These are phyloP conservation scores for Cerastis leucographa DNA, from an alignment of 2,888 invertebrate species.

Conservation along the genomic window DNA sequence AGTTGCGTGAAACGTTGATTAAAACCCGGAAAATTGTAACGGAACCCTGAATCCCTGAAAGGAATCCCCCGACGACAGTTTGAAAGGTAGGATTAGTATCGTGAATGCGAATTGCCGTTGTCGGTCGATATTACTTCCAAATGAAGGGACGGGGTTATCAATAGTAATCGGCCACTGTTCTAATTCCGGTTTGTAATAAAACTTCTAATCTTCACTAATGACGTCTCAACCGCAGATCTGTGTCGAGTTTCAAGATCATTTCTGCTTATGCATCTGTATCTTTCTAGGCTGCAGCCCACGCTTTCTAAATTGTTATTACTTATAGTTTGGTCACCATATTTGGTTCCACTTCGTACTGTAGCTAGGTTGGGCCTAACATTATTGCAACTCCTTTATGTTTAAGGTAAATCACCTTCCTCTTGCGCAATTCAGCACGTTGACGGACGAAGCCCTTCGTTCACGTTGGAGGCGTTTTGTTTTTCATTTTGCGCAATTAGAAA, in stretches of 20 bases:
- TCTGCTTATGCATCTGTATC: constrained; percentile 22
- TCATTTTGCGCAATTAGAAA: constrained; percentile 9
- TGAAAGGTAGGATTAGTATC: constrained; percentile 33
- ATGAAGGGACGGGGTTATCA: constrained; percentile 17
- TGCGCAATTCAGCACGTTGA: constrained; percentile 35
- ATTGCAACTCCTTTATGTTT: neutral
- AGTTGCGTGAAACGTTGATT: constrained; percentile 43
- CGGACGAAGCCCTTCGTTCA: constrained; percentile 1
- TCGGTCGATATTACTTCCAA: constrained; percentile 24
- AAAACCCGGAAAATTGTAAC: constrained; percentile 32
- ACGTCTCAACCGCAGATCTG: constrained; percentile 30
- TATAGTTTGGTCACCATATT: constrained; percentile 16
- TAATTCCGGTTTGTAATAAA: constrained; percentile 14
- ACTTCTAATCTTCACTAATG: constrained; percentile 35
- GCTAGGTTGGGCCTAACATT: neutral
- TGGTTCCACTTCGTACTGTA: constrained; percentile 11
- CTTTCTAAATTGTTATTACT: constrained; percentile 38
- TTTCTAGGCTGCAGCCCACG: constrained; percentile 28
- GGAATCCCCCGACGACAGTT: constrained; percentile 23
- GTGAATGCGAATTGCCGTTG: constrained; percentile 15
- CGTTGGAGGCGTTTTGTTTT: constrained; percentile 18
- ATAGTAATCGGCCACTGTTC: constrained; percentile 29
- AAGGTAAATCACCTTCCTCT: neutral
- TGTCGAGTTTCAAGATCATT: constrained; percentile 35
- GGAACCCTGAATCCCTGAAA: constrained; percentile 19